Conservation (phyloP, 2,797 vertebrate species). For the Percopsis omiscomaycus region DNA sequence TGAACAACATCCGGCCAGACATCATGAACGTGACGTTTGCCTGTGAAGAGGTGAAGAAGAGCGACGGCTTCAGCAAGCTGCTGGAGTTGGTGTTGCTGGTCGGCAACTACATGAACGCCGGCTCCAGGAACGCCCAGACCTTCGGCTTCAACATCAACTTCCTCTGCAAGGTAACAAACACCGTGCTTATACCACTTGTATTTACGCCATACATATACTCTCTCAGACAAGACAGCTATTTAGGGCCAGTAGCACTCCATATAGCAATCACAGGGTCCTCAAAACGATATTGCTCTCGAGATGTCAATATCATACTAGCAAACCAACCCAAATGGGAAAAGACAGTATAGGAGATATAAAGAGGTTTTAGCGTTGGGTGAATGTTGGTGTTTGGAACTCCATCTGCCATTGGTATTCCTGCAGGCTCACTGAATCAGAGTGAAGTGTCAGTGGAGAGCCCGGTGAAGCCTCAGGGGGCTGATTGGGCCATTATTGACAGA, state of each 20-base stretch:
- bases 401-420: slow-evolving; percentile 35
- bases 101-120: slow-evolving; percentile 98
- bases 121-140: slow-evolving; percentile 94
- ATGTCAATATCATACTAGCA: background rate
- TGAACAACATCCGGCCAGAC: slow-evolving; percentile 94
- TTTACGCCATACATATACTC: slow-evolving; percentile 38
- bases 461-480: slow-evolving; percentile 65
- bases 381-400: slow-evolving; percentile 23
- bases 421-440: slow-evolving; percentile 52
- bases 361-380: background rate
- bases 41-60: slow-evolving; percentile 96
- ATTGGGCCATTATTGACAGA: slow-evolving; percentile 78
- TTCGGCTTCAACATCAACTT: slow-evolving; percentile 95
- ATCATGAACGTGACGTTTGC: slow-evolving; percentile 95
- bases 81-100: slow-evolving; percentile 89
- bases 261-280: background rate
- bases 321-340: too few species aligned
- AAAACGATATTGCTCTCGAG: background rate
- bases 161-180: slow-evolving; percentile 88
- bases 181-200: background rate
- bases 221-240: background rate
- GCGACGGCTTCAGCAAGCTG: slow-evolving; percentile 86
- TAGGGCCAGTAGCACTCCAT: too few species aligned
- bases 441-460: slow-evolving; percentile 54
- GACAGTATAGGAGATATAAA: background rate